Evolutionary conservation across 2,113 vertebrate genomes (phyloP).

Genomic region (Narcine bancroftii): DNA sequence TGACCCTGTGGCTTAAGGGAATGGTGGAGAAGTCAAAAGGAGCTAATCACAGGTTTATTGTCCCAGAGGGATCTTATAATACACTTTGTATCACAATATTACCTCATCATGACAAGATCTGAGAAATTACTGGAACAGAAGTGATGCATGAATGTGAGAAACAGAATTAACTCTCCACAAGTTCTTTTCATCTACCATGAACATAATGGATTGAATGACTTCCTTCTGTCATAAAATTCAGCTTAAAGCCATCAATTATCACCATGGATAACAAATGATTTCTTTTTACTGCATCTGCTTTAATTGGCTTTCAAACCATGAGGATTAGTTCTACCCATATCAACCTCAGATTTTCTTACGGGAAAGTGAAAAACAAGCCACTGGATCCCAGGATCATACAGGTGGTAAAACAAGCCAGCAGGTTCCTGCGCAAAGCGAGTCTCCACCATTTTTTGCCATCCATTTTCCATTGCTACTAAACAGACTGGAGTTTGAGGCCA

Average conservation of each 20-base stretch:
- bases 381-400: slow-evolving; percentile 26
- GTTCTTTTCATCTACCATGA: too few species aligned
- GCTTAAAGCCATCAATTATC: too few species aligned
- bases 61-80: not conserved
- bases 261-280: not conserved
- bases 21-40: not conserved
- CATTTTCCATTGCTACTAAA: slow-evolving; percentile 10
- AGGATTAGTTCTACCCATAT: not conserved
- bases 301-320: not conserved
- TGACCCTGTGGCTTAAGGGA: not conserved
- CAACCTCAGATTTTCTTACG: not conserved
- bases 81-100: not conserved
- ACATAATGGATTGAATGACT: not conserved
- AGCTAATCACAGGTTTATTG: not conserved
- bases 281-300: not conserved
- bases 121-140: not conserved
- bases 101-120: not conserved
- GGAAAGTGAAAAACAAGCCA: slow-evolving; percentile 30
- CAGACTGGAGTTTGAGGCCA: not conserved
- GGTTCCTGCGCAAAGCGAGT: not conserved
- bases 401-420: slow-evolving; percentile 31
- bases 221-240: not conserved
- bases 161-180: too few species aligned
- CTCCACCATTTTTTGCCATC: slow-evolving; percentile 3
- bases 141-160: too few species aligned